Evolutionary conservation across 1,140 invertebrate genomes (phyloP).

Genomic region (Telenomus remus): DNA sequence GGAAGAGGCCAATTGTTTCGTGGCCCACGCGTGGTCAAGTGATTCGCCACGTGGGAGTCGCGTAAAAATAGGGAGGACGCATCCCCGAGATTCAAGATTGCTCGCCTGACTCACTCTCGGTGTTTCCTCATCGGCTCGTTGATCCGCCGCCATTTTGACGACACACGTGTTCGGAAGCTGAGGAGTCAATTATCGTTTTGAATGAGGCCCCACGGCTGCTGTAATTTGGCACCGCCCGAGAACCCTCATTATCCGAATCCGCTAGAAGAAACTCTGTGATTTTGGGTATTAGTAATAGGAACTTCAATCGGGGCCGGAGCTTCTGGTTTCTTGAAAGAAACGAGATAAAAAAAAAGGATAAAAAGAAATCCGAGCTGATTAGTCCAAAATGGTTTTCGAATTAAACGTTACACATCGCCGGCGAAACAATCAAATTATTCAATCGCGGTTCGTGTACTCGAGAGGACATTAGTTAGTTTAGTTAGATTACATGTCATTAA

Average conservation of each 20-base stretch:
- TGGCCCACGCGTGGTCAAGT: slow-evolving; percentile 64
- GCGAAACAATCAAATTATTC: slow-evolving; percentile 40
- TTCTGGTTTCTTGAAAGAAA: too few species aligned
- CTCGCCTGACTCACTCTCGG: slow-evolving; percentile 50
- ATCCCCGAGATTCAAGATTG: slow-evolving; percentile 55
- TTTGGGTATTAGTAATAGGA: not conserved
- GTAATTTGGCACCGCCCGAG: slow-evolving; percentile 34
- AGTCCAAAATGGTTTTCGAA: slow-evolving; percentile 7
- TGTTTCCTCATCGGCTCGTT: slow-evolving; percentile 24
- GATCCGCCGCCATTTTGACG: slow-evolving; percentile 33
- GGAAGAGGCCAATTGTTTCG: slow-evolving; percentile 71
- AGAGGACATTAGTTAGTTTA: slow-evolving; percentile 43
- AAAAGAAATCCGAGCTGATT: not conserved
- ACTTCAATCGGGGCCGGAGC: not conserved
- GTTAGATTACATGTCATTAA: slow-evolving; percentile 58
- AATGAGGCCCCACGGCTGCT: slow-evolving; percentile 20
- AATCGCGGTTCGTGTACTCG: slow-evolving; percentile 29
- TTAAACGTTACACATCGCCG: slow-evolving; percentile 28
- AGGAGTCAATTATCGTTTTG: slow-evolving; percentile 55
- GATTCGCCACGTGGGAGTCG: slow-evolving; percentile 62
- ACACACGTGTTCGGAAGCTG: slow-evolving; percentile 47
- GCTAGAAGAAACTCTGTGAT: too few species aligned
- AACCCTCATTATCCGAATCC: too few species aligned
- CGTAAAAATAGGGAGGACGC: slow-evolving; percentile 50
- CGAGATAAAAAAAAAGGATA: too few species aligned